phyloP scores from a whole-genome alignment of 2,113 vertebrate species.

The Arenaria interpres region DNA sequence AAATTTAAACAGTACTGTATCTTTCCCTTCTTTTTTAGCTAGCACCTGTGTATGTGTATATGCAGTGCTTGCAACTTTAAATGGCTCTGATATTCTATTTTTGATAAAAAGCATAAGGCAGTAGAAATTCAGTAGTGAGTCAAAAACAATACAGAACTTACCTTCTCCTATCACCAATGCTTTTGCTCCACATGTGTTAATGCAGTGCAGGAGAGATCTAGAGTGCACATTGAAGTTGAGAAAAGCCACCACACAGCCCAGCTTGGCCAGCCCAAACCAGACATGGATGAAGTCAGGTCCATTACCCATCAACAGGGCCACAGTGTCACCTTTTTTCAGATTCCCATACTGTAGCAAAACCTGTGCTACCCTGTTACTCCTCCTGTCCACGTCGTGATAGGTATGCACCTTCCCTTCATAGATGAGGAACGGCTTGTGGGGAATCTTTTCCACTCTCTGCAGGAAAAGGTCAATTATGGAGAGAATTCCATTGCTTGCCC shows the following conservation, averaged over 20 bases:
- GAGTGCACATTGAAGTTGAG: slow-evolving; percentile 82
- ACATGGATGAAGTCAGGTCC: slow-evolving; percentile 84
- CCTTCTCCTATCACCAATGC: slow-evolving; percentile 82
- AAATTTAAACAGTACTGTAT: neutral
- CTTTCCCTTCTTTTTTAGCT: neutral
- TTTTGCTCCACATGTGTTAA: slow-evolving; percentile 77
- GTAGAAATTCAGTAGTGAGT: neutral
- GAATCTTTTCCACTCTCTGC: slow-evolving; percentile 68
- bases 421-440: slow-evolving; percentile 82
- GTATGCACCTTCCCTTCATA: slow-evolving; percentile 74
- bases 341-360: slow-evolving; percentile 67
- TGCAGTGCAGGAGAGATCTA: slow-evolving; percentile 79
- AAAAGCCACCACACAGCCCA: slow-evolving; percentile 83
- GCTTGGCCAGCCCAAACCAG: slow-evolving; percentile 84
- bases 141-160: slow-evolving; percentile 25
- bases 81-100: neutral
- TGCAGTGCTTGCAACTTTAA: neutral
- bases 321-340: slow-evolving; percentile 76
- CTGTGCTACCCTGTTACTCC: slow-evolving; percentile 79
- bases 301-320: slow-evolving; percentile 86
- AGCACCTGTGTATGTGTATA: neutral
- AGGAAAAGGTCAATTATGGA: slow-evolving; percentile 75
- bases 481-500: slow-evolving; percentile 13
- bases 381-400: slow-evolving; percentile 79
- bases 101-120: neutral